Percentiles rank a stretch among this genome's conserved stretches.
Conservation (phyloP, 2,888 invertebrate species). For the Hipparchia sbordonii region DNA sequence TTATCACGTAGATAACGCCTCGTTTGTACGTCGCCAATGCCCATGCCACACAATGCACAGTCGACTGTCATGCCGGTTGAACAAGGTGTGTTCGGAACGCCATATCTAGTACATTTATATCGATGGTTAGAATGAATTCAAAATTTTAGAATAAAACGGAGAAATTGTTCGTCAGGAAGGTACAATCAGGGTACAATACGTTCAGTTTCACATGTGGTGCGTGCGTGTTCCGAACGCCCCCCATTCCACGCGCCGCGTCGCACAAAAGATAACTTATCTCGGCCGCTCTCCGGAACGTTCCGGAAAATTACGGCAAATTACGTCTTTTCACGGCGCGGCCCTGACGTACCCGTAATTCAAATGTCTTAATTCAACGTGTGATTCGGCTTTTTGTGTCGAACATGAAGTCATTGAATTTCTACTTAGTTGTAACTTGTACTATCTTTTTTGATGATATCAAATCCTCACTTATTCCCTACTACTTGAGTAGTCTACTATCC, state of each 20-base stretch:
- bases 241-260: slow-evolving; percentile 11
- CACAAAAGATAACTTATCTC: slow-evolving; percentile 47
- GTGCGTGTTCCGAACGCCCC: not conserved
- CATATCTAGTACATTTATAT: no score
- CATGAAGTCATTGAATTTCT: not conserved
- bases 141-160: not conserved
- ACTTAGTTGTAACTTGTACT: not conserved
- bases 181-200: not conserved
- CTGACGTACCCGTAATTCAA: slow-evolving; percentile 12
- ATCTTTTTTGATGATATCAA: no score
- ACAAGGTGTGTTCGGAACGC: no score
- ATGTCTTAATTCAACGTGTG: slow-evolving; percentile 9
- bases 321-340: slow-evolving; percentile 43
- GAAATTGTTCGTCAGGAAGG: not conserved
- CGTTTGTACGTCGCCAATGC: no score
- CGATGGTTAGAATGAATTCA: not conserved
- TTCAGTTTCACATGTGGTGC: not conserved
- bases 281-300: slow-evolving; percentile 14
- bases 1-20: no score
- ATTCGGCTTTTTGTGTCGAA: not conserved
- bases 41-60: no score
- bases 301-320: slow-evolving; percentile 45
- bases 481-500: no score
- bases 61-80: no score
- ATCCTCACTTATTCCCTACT: no score